These are phyloP conservation scores for Phaethornis superciliosus DNA, from an alignment of 2,113 vertebrate species.

Conservation along the genomic window DNA sequence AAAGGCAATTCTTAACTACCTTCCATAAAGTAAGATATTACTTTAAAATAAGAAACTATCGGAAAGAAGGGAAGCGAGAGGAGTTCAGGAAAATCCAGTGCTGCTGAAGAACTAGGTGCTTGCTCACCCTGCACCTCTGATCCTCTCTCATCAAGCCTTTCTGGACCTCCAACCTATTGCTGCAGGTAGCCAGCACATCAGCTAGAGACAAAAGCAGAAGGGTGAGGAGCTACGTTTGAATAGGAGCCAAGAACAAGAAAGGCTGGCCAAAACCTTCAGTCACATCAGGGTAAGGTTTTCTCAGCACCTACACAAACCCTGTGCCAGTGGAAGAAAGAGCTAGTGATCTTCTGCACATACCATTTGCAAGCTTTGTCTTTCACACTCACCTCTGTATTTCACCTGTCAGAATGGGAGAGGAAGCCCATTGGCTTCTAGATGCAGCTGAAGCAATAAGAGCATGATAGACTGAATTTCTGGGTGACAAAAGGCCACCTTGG, in stretches of 20 bases:
- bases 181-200: neutral
- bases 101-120: neutral
- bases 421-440: constrained; percentile 31
- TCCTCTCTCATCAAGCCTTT: neutral
- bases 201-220: neutral
- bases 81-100: neutral
- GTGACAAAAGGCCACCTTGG: constrained; percentile 17
- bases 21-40: neutral
- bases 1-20: neutral
- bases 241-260: neutral
- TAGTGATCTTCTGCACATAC: neutral
- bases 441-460: constrained; percentile 14
- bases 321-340: neutral
- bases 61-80: neutral
- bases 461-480: constrained; percentile 30
- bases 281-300: neutral
- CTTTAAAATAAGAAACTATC: neutral
- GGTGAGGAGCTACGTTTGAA: neutral
- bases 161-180: accelerated
- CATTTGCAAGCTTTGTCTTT: neutral
- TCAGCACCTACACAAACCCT: neutral
- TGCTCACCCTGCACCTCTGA: neutral
- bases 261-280: neutral
- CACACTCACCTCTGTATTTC: constrained; percentile 1
- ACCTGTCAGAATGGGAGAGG: neutral